A percentile compares a stretch with the other conserved stretches of the same genome.
phyloP scores from a whole-genome alignment of 2,797 vertebrate species.

The Notolepis coatsorum region DNA sequence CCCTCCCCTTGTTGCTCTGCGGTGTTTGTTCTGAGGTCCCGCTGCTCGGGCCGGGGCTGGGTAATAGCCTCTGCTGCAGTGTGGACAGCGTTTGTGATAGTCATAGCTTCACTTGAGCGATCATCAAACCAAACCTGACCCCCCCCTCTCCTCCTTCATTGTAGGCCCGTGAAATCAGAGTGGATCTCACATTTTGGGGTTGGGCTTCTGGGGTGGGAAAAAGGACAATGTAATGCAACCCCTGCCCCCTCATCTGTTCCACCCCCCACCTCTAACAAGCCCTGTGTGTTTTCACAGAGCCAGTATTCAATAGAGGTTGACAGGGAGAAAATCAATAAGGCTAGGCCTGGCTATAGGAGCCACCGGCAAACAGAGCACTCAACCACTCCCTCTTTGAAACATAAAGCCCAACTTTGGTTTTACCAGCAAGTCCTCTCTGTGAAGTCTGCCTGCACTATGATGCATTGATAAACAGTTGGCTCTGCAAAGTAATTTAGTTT shows the following conservation, averaged over 20 bases:
- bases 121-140: neutral
- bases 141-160: neutral
- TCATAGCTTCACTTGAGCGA: neutral
- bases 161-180: neutral
- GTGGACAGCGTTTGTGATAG: slow-evolving; percentile 8
- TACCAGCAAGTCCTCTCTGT: too few relatives aligned
- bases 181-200: slow-evolving; percentile 1
- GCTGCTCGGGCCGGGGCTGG: neutral
- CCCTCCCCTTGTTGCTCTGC: slow-evolving; percentile 14
- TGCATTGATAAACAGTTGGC: too few relatives aligned
- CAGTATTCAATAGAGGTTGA: slow-evolving; percentile 60
- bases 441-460: too few relatives aligned
- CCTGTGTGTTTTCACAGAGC: slow-evolving; percentile 43
- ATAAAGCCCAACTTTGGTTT: too few relatives aligned
- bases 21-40: slow-evolving; percentile 19
- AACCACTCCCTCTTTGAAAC: too few relatives aligned
- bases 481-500: too few relatives aligned
- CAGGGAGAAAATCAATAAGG: slow-evolving; percentile 55
- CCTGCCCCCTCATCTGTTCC: neutral
- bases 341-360: slow-evolving; percentile 23
- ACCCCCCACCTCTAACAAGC: slow-evolving; percentile 17
- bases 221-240: slow-evolving; percentile 20
- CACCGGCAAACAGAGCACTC: slow-evolving; percentile 3
- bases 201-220: neutral
- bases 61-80: neutral